phyloP scores from a whole-genome alignment of 2,888 invertebrate genomes.

The Stenoptilia bipunctidactyla region DNA sequence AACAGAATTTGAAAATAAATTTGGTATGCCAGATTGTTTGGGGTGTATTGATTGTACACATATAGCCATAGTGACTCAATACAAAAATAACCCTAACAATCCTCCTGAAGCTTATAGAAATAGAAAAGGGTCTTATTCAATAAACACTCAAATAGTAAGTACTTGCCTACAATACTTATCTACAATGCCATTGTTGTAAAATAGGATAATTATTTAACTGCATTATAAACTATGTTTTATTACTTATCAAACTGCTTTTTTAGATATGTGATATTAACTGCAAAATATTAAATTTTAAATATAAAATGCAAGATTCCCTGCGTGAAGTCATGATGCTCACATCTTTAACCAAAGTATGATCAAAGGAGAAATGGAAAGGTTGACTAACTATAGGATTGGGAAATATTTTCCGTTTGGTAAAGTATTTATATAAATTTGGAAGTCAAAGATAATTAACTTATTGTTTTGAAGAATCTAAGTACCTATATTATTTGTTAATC shows the following conservation, averaged over 20 bases:
- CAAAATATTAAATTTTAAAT: constrained; percentile 1
- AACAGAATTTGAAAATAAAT: neutral
- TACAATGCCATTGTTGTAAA: neutral
- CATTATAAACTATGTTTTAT: too few relatives aligned
- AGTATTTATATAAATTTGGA: neutral
- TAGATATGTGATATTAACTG: neutral
- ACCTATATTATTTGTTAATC: neutral
- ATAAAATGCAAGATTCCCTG: neutral
- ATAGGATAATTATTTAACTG: neutral
- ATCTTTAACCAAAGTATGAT: neutral
- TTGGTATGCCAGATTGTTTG: neutral
- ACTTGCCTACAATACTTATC: too few relatives aligned
- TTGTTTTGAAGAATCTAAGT: neutral
- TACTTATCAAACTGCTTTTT: neutral
- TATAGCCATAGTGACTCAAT: neutral
- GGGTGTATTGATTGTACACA: constrained; percentile 2
- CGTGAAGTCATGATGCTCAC: neutral
- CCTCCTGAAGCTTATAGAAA: too few relatives aligned
- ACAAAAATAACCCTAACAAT: neutral
- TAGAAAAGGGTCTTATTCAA: neutral
- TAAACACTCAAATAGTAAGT: constrained; percentile 1
- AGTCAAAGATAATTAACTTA: neutral
- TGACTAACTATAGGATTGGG: neutral
- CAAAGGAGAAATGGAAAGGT: neutral
- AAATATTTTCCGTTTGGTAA: neutral